A percentile compares a stretch with the other conserved stretches of the same genome.
Evolutionary conservation across 2,888 invertebrate genomes (phyloP).

Genomic region (Rhimphoctona megacephalus): DNA sequence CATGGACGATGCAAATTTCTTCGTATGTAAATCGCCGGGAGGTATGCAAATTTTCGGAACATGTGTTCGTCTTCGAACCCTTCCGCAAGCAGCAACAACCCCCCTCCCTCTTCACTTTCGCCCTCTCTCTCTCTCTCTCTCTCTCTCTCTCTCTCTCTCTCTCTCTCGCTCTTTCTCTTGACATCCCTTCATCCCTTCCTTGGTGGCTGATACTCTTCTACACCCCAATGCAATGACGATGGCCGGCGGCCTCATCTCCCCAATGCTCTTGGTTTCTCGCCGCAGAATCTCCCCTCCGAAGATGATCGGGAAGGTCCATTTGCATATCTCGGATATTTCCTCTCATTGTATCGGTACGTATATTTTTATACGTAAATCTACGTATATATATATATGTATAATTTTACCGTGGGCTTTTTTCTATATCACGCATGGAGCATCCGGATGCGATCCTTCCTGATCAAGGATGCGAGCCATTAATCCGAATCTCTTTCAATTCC

Average conservation of each 20-base stretch:
- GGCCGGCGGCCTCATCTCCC: slow-evolving; percentile 55
- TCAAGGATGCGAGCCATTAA: slow-evolving; percentile 83
- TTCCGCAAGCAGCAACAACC: slow-evolving; percentile 75
- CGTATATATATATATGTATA: slow-evolving; percentile 29
- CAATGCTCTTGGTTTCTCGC: slow-evolving; percentile 67
- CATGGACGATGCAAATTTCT: slow-evolving; percentile 84
- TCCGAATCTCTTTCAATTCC: slow-evolving; percentile 84
- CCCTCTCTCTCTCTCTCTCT: not conserved
- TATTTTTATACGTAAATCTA: slow-evolving; percentile 1
- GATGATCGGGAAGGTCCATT: slow-evolving; percentile 83
- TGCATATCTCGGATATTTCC: slow-evolving; percentile 85
- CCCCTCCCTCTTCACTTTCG: slow-evolving; percentile 15
- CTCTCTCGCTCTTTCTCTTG: slow-evolving; percentile 32
- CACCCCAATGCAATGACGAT: slow-evolving; percentile 67
- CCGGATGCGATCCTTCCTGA: slow-evolving; percentile 79
- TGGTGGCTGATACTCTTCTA: slow-evolving; percentile 37
- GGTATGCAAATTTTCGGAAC: slow-evolving; percentile 83
- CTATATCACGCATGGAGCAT: slow-evolving; percentile 67
- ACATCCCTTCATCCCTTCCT: slow-evolving; percentile 54
- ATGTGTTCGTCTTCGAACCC: slow-evolving; percentile 83
- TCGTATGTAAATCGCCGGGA: slow-evolving; percentile 82
- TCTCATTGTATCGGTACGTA: slow-evolving; percentile 83
- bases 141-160: slow-evolving; percentile 42
- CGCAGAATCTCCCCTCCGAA: slow-evolving; percentile 76
- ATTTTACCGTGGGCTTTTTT: slow-evolving; percentile 71